Base-by-base conservation (phyloP, 2,797 vertebrate genomes). In the Pogoniulus pusillus region DNA sequence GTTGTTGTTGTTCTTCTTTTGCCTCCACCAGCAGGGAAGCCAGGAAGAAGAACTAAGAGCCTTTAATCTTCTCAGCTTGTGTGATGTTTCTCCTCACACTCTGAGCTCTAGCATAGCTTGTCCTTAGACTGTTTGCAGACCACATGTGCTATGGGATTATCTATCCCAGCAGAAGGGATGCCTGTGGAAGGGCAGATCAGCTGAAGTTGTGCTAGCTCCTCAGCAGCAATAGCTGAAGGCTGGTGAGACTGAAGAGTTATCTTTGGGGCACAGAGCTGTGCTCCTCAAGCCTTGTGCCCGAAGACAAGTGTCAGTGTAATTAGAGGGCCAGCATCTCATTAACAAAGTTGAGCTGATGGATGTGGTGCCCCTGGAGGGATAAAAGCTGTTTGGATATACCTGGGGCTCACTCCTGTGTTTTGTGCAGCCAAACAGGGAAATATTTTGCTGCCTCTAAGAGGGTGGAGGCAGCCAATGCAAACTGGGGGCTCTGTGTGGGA, bases 81-180 rank as follows among this genome's bases (percentile, higher is more conserved):
- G 5, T 26, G 37, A 29, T 12, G 27, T 43, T 76, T 66, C 17
- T 63, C 26, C 17, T 27, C 0, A 0, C 1, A 3, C 5, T 58
- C 30, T 0, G 2, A 17, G 27, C 59, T 37, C 23, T 13, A 37
- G 37, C 37, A 8, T 4, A 24, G 29, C 15, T 12, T 63, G 24
- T 63, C 37, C 20, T 68, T 20, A 27, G 43, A 59, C 37, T 24
- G 8, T 37, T 63, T 5, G 18, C 41, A 62, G 41, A 12, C 26
- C 2, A 0, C 15, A 17, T 0, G 0, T 54, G 27, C 41, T 35
- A 5, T 2, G 7, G 30, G 37, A 64, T 68, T 54, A 14, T 17
- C 16, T 20, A 6, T 27, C n/a, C 24, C 45, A 32, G 14, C 59
- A 72, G 51, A 41, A 55, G 39, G 12, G 27, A 16, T 41, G 39